Percentiles rank a stretch among this genome's conserved stretches.
phyloP scores from a whole-genome alignment of 2,113 vertebrate genomes.

The Xiphorhynchus elegans region DNA sequence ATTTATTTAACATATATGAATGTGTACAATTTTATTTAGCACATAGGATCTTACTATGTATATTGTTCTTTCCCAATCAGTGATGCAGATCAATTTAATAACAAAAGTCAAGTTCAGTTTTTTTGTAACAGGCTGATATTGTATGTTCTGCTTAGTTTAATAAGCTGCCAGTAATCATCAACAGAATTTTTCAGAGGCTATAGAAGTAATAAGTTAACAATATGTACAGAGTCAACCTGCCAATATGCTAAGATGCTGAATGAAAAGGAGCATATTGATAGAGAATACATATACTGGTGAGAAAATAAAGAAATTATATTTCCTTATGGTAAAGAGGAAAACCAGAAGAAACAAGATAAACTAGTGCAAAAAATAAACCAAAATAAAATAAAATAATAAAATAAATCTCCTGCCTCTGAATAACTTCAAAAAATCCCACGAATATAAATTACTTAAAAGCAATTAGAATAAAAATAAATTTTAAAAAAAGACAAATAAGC shows the following conservation, averaged over 20 bases:
- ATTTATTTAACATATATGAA: background rate
- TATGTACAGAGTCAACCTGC: background rate
- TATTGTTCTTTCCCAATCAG: background rate
- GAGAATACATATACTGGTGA: background rate
- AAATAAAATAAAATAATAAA: background rate
- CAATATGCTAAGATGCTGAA: slow-evolving; percentile 9
- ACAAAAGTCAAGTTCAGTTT: slow-evolving; percentile 15
- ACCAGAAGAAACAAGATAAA: background rate
- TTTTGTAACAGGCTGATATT: slow-evolving; percentile 1
- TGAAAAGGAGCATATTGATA: slow-evolving; percentile 34
- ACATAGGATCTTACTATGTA: background rate
- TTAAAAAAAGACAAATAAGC: background rate
- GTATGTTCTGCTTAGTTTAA: background rate
- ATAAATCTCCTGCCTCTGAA: background rate
- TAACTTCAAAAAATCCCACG: background rate
- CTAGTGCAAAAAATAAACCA: background rate
- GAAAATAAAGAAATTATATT: slow-evolving; percentile 9
- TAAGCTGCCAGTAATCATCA: slow-evolving; percentile 21
- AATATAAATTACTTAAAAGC: background rate
- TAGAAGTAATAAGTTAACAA: background rate
- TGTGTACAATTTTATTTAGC: slow-evolving; percentile 18
- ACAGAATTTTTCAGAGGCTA: slow-evolving; percentile 10
- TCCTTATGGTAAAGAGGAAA: background rate
- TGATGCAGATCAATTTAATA: slow-evolving; percentile 24
- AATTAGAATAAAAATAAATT: background rate